These are phyloP conservation scores for Xenopus laevis DNA, from an alignment of 2,113 vertebrate species.

Conservation along the genomic window DNA sequence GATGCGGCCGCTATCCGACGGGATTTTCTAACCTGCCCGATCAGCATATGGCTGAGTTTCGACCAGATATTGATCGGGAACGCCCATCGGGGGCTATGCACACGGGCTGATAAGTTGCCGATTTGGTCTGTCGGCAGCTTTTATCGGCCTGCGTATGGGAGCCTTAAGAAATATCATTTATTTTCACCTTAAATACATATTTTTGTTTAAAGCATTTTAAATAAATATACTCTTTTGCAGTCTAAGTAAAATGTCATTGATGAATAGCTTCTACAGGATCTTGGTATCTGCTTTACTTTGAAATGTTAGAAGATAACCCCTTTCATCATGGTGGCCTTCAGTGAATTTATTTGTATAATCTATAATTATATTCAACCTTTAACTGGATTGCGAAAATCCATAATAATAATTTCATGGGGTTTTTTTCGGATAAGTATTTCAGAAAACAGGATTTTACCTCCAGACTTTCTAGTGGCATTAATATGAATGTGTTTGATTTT, in stretches of 20 bases:
- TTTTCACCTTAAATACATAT: too few species aligned
- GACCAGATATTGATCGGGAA: too few species aligned
- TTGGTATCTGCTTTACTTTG: constrained; percentile 1
- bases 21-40: too few species aligned
- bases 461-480: constrained; percentile 24
- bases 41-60: too few species aligned
- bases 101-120: too few species aligned
- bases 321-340: constrained; percentile 9
- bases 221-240: too few species aligned
- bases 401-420: not conserved
- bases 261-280: not conserved
- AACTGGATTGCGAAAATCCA: constrained; percentile 8
- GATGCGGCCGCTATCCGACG: too few species aligned
- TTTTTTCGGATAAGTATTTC: constrained; percentile 15
- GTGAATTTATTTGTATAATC: not conserved
- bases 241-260: not conserved
- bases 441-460: not conserved
- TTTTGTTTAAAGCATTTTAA: too few species aligned
- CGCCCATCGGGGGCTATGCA: too few species aligned
- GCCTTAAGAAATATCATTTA: too few species aligned
- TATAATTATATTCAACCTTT: constrained; percentile 33
- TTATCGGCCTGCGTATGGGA: too few species aligned
- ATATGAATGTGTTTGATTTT: not conserved
- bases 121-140: too few species aligned
- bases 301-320: constrained; percentile 32